These are phyloP conservation scores for Masnerella sp. DNA, from an alignment of 2,888 invertebrate genomes.

Conservation along the genomic window DNA sequence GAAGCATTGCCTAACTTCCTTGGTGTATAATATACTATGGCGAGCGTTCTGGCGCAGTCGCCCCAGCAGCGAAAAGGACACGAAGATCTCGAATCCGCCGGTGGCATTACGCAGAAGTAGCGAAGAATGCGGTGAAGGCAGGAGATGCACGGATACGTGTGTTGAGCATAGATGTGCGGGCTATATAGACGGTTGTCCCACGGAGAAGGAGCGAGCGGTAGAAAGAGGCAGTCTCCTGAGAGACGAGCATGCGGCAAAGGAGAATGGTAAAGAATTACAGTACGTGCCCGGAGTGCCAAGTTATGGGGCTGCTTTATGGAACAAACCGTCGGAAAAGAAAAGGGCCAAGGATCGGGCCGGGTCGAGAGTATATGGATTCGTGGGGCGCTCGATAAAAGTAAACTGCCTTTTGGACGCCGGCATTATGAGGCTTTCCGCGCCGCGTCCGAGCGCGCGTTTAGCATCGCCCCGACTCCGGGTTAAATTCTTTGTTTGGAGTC, in stretches of 20 bases:
- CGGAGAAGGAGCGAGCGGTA: conserved; percentile 17
- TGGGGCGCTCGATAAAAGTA: conserved; percentile 51
- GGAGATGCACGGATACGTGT: too few species aligned
- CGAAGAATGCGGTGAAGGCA: conserved; percentile 20
- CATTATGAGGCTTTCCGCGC: conserved; percentile 36
- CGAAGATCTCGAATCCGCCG: background rate
- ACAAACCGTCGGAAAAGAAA: conserved; percentile 51
- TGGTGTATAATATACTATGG: too few species aligned
- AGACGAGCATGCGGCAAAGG: conserved; percentile 53
- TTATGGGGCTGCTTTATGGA: conserved; percentile 61
- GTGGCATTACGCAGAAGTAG: conserved; percentile 12
- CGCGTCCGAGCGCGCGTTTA: conserved; percentile 1
- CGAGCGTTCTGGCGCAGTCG: too few species aligned
- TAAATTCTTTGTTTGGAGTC: conserved; percentile 11
- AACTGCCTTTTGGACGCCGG: conserved; percentile 58
- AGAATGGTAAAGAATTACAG: conserved; percentile 69
- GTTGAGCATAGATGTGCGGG: background rate
- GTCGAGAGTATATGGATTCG: conserved; percentile 49
- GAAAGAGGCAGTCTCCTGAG: conserved; percentile 56
- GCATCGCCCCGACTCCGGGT: background rate
- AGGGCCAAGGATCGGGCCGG: conserved; percentile 59
- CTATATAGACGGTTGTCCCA: background rate
- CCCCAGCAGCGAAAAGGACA: too few species aligned
- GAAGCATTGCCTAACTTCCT: too few species aligned
- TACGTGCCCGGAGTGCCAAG: conserved; percentile 70